phyloP scores from a whole-genome alignment of 1,140 invertebrate species.

The Cylas formicarius region DNA sequence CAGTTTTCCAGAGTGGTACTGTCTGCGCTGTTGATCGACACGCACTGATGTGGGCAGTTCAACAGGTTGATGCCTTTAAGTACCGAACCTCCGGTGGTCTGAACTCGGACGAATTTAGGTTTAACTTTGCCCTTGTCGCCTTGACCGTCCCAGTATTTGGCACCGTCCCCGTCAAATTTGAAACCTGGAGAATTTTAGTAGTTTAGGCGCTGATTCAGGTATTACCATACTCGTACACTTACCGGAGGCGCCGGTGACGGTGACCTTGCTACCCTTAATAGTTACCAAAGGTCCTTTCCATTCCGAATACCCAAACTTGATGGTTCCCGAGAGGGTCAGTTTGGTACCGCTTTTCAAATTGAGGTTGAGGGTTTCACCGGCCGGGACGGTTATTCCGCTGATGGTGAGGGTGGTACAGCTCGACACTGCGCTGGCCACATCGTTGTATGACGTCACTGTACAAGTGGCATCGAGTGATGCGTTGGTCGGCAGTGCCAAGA shows the following conservation, averaged over 20 bases:
- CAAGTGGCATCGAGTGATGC: slow-evolving; percentile 1
- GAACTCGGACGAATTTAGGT: slow-evolving; percentile 20
- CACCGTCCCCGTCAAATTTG: slow-evolving; percentile 16
- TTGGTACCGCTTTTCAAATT: slow-evolving; percentile 6
- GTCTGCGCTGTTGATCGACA: slow-evolving; percentile 11
- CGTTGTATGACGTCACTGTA: slow-evolving; percentile 3
- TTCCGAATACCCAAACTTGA: slow-evolving; percentile 1
- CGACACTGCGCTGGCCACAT: background rate
- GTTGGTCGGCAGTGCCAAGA: too few relatives aligned
- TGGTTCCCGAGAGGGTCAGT: slow-evolving; percentile 8
- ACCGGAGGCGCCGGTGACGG: slow-evolving; percentile 1
- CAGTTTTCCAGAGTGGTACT: slow-evolving; percentile 7
- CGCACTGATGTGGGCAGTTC: slow-evolving; percentile 20
- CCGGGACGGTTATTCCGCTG: slow-evolving; percentile 10
- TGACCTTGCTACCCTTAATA: slow-evolving; percentile 6
- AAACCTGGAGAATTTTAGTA: slow-evolving; percentile 7
- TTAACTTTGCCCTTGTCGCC: slow-evolving; percentile 15
- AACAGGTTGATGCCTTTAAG: slow-evolving; percentile 16
- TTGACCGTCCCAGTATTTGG: slow-evolving; percentile 21
- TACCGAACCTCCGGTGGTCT: slow-evolving; percentile 13
- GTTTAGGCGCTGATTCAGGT: too few relatives aligned
- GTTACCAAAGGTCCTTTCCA: slow-evolving; percentile 10
- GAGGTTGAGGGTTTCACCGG: background rate
- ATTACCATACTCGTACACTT: too few relatives aligned
- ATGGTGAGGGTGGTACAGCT: slow-evolving; percentile 5